Conservation (phyloP, 2,797 vertebrate species). For the Diplodus sargus region DNA sequence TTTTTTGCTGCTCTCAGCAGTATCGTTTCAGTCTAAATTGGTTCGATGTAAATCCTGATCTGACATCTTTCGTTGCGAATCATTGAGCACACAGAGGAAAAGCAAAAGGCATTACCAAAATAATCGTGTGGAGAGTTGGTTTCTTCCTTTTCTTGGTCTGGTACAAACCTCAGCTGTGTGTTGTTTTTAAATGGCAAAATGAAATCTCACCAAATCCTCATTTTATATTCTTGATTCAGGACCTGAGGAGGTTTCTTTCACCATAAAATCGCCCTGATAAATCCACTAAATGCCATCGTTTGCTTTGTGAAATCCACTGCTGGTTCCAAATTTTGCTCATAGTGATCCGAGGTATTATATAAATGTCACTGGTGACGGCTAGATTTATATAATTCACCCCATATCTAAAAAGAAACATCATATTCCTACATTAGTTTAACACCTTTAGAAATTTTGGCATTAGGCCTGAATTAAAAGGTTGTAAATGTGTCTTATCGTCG, state of each 20-base stretch:
- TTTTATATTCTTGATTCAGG: not conserved
- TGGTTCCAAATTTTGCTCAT: not conserved
- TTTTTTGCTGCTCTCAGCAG: slow-evolving; percentile 75
- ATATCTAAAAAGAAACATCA: not conserved
- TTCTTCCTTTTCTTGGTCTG: not conserved
- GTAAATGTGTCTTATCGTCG: not conserved
- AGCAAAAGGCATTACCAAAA: not conserved
- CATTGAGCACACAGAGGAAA: slow-evolving; percentile 44
- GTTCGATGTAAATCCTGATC: slow-evolving; percentile 49
- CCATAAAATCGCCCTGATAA: not conserved
- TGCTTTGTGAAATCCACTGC: slow-evolving; percentile 10
- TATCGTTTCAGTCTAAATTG: slow-evolving; percentile 67
- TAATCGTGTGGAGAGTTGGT: not conserved
- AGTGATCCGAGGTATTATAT: not conserved
- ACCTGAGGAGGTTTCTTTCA: slow-evolving; percentile 8
- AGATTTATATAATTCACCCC: not conserved
- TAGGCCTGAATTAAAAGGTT: slow-evolving; percentile 1
- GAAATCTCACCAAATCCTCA: not conserved
- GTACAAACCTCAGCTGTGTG: not conserved
- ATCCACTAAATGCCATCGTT: slow-evolving; percentile 8
- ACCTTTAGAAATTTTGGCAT: not conserved
- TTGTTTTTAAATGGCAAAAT: not conserved
- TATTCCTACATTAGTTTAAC: not conserved
- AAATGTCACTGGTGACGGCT: not conserved
- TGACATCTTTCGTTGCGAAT: slow-evolving; percentile 47